Conservation (phyloP, 2,113 vertebrate species). For the Cichladusa arquata region DNA sequence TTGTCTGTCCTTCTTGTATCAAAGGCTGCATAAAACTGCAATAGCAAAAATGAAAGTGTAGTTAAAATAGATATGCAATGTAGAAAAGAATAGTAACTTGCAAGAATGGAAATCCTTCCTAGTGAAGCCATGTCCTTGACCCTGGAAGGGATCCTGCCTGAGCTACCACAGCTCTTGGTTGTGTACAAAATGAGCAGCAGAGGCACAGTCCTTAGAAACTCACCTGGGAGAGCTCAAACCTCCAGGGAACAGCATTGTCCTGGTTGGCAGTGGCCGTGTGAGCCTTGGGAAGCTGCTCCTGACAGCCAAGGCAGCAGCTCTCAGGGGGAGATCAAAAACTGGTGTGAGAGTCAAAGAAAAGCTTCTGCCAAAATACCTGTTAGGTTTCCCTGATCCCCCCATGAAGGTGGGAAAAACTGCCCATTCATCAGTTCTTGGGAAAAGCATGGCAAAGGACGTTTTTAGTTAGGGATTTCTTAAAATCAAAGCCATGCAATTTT, state of each 20-base stretch:
- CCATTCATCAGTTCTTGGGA: background rate
- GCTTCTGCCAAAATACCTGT: background rate
- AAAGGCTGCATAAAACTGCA: background rate
- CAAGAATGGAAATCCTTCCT: background rate
- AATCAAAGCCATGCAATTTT: background rate
- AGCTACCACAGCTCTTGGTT: background rate
- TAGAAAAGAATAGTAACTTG: background rate
- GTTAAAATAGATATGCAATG: background rate
- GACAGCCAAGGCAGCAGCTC: background rate
- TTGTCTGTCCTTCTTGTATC: background rate
- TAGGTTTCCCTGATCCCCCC: accelerated
- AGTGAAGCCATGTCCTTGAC: background rate
- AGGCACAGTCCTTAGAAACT: background rate
- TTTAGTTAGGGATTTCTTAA: background rate
- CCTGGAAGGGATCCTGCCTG: background rate
- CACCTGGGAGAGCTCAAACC: too few species aligned
- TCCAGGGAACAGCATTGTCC: background rate
- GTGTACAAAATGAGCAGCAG: accelerated
- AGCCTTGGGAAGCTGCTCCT: background rate
- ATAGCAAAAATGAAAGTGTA: background rate
- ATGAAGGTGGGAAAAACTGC: background rate
- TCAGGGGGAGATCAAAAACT: too few species aligned
- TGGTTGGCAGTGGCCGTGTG: accelerated
- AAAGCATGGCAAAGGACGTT: background rate
- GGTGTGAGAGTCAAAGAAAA: background rate